Percentiles rank a stretch among this genome's conserved stretches.
phyloP scores from a whole-genome alignment of 1,140 invertebrate genomes.

The Periplaneta americana region DNA sequence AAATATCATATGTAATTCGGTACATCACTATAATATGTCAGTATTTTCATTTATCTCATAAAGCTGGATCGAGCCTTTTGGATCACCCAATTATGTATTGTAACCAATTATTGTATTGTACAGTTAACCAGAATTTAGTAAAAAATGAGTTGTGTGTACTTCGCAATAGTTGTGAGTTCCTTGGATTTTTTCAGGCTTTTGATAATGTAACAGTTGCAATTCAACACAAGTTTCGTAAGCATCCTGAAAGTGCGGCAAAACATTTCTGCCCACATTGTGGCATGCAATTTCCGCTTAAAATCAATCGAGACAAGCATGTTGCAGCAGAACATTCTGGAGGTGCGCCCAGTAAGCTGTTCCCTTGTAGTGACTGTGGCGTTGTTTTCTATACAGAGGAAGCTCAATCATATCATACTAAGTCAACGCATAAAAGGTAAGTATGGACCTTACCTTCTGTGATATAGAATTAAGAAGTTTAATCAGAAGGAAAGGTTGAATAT shows the following conservation, averaged over 20 bases:
- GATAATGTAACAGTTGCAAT: slow-evolving; percentile 55
- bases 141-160: slow-evolving; percentile 32
- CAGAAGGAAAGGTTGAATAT: no score
- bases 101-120: no score
- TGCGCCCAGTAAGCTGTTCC: slow-evolving; percentile 34
- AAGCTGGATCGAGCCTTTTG: no score
- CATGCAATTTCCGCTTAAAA: slow-evolving; percentile 62
- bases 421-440: slow-evolving; percentile 49
- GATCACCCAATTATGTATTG: no score
- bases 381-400: slow-evolving; percentile 52
- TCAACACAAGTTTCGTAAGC: slow-evolving; percentile 59
- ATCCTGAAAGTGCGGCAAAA: slow-evolving; percentile 54
- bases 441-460: background rate
- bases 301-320: slow-evolving; percentile 52
- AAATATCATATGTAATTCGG: no score
- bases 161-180: slow-evolving; percentile 29
- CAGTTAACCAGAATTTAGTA: no score
- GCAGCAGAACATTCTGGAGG: slow-evolving; percentile 37
- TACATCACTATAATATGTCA: no score
- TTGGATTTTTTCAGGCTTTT: slow-evolving; percentile 34
- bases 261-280: slow-evolving; percentile 62
- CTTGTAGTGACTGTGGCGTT: slow-evolving; percentile 52
- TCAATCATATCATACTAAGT: slow-evolving; percentile 56
- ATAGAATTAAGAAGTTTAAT: background rate
- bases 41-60: no score